These are phyloP conservation scores for Microtus pennsylvanicus DNA, from an alignment of 2,113 vertebrate genomes.

Conservation along the genomic window DNA sequence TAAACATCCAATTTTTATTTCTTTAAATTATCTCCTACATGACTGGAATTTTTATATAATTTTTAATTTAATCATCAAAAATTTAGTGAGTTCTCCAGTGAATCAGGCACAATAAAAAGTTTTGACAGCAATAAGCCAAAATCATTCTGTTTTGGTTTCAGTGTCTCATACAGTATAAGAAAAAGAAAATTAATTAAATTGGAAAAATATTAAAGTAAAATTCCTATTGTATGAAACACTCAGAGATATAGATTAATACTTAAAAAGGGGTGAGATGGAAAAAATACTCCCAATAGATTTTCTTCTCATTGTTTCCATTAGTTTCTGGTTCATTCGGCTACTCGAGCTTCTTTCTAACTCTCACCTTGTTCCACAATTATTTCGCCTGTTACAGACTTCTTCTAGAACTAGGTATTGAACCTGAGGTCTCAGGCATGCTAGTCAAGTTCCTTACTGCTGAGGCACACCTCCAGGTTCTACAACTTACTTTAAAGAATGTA, in stretches of 20 bases:
- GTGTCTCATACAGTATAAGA: neutral
- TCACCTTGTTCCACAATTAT: neutral
- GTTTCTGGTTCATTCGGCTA: neutral
- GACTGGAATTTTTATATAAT: neutral
- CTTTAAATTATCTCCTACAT: neutral
- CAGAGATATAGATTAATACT: neutral
- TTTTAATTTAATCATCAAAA: constrained; percentile 20
- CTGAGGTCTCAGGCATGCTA: neutral
- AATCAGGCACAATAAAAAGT: neutral
- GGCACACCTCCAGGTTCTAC: neutral
- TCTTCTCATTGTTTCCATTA: neutral
- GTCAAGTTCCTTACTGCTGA: neutral
- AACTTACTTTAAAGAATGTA: neutral
- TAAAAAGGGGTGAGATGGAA: neutral
- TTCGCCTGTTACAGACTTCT: neutral
- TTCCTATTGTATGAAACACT: neutral
- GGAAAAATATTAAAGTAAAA: constrained; percentile 29
- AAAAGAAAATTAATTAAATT: neutral
- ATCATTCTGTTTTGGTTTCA: neutral
- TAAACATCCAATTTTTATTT: constrained; percentile 5
- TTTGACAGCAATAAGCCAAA: constrained; percentile 23
- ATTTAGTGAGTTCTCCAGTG: neutral
- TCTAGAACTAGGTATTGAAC: neutral
- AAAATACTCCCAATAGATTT: neutral
- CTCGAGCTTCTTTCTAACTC: neutral